A percentile compares a stretch with the other conserved stretches of the same genome.
phyloP scores from a whole-genome alignment of 2,797 vertebrate genomes.

The Semaprochilodus insignis region DNA sequence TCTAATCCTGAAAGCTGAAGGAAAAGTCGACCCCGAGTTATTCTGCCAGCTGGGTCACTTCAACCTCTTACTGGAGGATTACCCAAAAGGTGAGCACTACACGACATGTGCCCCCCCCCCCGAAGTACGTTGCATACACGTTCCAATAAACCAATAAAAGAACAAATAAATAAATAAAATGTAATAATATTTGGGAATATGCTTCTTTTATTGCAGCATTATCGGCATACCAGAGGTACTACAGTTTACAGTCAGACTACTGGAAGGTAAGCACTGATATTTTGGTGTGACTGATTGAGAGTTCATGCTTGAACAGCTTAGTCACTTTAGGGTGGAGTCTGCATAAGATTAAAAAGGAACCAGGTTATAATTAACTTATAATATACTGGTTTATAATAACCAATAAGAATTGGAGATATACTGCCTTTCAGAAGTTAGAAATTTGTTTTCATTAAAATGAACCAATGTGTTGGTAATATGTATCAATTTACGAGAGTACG shows the following conservation, averaged over 20 bases:
- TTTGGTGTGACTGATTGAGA: neutral
- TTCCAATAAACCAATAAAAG: too few species aligned
- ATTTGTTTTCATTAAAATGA: too few species aligned
- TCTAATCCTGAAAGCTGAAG: conserved; percentile 95
- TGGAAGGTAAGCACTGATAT: conserved; percentile 88
- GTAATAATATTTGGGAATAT: too few species aligned
- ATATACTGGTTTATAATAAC: too few species aligned
- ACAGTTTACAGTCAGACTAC: conserved; percentile 99
- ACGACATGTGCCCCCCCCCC: neutral
- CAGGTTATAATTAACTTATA: too few species aligned
- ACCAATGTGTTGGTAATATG: too few species aligned
- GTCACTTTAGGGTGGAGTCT: too few species aligned
- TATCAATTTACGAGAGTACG: too few species aligned
- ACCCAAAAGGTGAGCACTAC: conserved; percentile 92
- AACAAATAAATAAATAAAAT: too few species aligned
- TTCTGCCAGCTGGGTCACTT: conserved; percentile 99
- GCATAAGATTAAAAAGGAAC: too few species aligned
- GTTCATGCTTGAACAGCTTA: neutral
- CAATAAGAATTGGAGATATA: too few species aligned
- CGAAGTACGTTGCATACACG: neutral
- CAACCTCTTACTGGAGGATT: conserved; percentile 98
- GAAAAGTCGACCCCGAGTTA: conserved; percentile 96
- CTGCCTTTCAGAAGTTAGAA: too few species aligned
- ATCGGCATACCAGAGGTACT: conserved; percentile 99
- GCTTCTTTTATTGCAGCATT: conserved; percentile 82